A percentile compares a stretch with the other conserved stretches of the same genome.
phyloP scores from a whole-genome alignment of 2,113 vertebrate species.

The Neomonachus schauinslandi region DNA sequence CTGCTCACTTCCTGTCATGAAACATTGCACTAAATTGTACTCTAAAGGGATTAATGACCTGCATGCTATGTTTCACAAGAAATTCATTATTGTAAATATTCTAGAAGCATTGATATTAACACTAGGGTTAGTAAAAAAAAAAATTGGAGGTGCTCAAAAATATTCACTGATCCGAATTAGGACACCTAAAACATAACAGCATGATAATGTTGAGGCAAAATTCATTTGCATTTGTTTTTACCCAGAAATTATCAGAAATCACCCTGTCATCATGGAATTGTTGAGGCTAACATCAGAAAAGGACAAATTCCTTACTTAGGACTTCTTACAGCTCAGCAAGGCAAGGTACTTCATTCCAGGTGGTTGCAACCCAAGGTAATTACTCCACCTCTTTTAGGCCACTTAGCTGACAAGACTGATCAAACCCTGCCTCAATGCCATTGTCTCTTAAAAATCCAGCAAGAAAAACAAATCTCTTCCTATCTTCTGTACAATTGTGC shows the following conservation, averaged over 20 bases:
- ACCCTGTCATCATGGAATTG: neutral
- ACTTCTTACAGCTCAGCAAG: neutral
- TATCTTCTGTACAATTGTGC: neutral
- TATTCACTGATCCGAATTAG: neutral
- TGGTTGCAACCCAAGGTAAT: neutral
- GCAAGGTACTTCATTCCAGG: neutral
- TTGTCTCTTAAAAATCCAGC: neutral
- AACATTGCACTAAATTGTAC: conserved; percentile 86
- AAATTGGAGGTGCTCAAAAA: conserved; percentile 59
- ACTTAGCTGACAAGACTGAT: neutral
- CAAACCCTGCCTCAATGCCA: neutral
- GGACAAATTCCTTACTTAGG: neutral
- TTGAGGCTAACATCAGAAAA: neutral
- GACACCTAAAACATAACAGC: conserved; percentile 59
- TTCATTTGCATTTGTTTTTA: conserved; percentile 53
- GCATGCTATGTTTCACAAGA: conserved; percentile 80
- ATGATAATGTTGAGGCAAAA: neutral
- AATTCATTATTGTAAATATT: conserved; percentile 80
- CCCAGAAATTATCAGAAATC: conserved; percentile 32
- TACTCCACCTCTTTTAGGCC: neutral
- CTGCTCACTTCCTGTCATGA: conserved; percentile 87
- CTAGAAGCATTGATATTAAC: conserved; percentile 80
- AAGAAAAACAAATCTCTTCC: neutral
- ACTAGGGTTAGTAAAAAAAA: conserved; percentile 73
- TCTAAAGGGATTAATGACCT: conserved; percentile 85